Evolutionary conservation across 1,140 invertebrate genomes (phyloP), one percentile per base, ranked within the genome.

Genomic region (Macrobrachium rosenbergii): DNA sequence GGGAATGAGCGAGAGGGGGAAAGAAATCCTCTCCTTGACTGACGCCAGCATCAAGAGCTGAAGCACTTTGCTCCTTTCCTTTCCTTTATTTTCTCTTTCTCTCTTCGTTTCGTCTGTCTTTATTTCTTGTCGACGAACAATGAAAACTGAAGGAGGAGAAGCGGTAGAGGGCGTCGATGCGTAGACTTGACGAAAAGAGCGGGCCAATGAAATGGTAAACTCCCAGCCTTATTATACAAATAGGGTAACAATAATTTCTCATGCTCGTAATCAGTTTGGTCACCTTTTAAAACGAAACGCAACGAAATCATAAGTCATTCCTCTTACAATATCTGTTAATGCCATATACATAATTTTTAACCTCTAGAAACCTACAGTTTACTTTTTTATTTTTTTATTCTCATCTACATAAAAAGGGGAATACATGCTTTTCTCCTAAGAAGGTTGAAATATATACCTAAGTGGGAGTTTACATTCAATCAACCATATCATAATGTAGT

Each of bases 401-500:
- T 37, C 43, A 72, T 23, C 14, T 72, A 72, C 21, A 72, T 72
- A 72, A 16, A 72, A 37, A 72, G 14, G 43, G 23, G 43, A 37
- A 73, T 73, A 73, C 43, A 73, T 73, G 43, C 43, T 37, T 73
- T 16, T 73, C 23, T 73, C 43, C 23, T 73, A 73, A 37, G 43
- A 37, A 73, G 23, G 43, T 28, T 37, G 23, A 73, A 21, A 21
- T 28, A 73, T 73, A 62, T 21, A 52, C 58, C 28, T 60, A 78
- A 12, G 64, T 81, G 79, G 79, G 62, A 69, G 62, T n/a, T 81
- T 81, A 81, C 17, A 60, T 81, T 81, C 79, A 63, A 67, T 17
- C 23, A 63, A 81, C 79, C 79, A 52, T 52, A 52, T 52, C 52
- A 52, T 8, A 52, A 21, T 28, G 78, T 80, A 21, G 28, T 28